Percentiles rank a stretch among this genome's conserved stretches.
phyloP scores from a whole-genome alignment of 2,888 invertebrate genomes.

The Bombyx huttoni region DNA sequence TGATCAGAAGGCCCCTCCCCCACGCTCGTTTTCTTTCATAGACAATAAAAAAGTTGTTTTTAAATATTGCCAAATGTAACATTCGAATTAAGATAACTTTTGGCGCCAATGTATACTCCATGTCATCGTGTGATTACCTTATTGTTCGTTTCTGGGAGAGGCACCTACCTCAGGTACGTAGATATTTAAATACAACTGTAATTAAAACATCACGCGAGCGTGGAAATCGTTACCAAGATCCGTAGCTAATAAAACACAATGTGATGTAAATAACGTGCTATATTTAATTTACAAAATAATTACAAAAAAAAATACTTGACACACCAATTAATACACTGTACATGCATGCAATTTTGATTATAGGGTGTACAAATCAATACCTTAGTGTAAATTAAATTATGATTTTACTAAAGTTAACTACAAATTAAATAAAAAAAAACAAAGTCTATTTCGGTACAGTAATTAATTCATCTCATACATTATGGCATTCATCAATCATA shows the following conservation, averaged over 20 bases:
- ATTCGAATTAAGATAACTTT: too few relatives aligned
- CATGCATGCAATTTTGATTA: constrained; percentile 61
- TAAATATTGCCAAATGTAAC: too few relatives aligned
- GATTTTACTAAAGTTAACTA: constrained; percentile 37
- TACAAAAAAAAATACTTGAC: constrained; percentile 60
- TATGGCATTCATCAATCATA: constrained; percentile 65
- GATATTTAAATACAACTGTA: too few relatives aligned
- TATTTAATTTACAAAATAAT: constrained; percentile 72
- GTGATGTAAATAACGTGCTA: constrained; percentile 71
- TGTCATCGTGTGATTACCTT: too few relatives aligned
- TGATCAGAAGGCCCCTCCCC: too few relatives aligned
- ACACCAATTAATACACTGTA: constrained; percentile 64
- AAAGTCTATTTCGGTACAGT: constrained; percentile 36
- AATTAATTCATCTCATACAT: constrained; percentile 58
- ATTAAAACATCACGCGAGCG: too few relatives aligned
- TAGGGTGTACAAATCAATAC: constrained; percentile 45
- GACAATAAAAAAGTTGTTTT: too few relatives aligned
- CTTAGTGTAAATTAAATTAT: constrained; percentile 54
- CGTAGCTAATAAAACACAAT: constrained; percentile 16
- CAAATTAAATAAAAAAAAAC: constrained; percentile 42
- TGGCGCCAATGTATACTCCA: too few relatives aligned
- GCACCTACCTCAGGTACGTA: too few relatives aligned
- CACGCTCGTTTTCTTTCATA: too few relatives aligned
- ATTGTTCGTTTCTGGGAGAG: too few relatives aligned
- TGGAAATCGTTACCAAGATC: too few relatives aligned